phyloP scores from a whole-genome alignment of 2,888 invertebrate species.

The Pimpla rufipes region DNA sequence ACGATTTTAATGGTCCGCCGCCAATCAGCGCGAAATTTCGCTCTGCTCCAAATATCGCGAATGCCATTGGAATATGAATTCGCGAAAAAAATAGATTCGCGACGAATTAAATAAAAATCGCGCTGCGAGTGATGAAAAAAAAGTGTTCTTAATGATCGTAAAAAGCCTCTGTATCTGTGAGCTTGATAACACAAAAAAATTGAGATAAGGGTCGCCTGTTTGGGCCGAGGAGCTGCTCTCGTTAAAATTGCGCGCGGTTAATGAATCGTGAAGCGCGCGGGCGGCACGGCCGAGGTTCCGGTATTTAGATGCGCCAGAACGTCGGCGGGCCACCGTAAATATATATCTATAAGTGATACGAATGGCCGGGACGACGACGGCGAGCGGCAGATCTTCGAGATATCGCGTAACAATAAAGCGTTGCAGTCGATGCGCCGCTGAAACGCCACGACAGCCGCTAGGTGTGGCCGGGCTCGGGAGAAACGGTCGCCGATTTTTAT shows the following conservation, averaged over 20 bases:
- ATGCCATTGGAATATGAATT: neutral
- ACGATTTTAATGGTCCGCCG: neutral
- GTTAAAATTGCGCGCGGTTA: constrained; percentile 74
- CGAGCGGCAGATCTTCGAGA: constrained; percentile 56
- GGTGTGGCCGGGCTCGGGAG: constrained; percentile 52
- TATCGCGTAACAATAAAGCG: constrained; percentile 65
- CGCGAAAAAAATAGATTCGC: too few relatives aligned
- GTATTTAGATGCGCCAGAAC: constrained; percentile 82
- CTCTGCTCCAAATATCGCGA: neutral
- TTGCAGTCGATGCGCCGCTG: constrained; percentile 53
- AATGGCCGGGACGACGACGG: constrained; percentile 19
- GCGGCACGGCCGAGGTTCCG: constrained; percentile 76
- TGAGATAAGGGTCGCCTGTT: constrained; percentile 1
- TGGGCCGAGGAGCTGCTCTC: neutral
- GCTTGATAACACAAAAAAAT: neutral
- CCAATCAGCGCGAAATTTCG: neutral
- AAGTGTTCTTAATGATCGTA: too few relatives aligned
- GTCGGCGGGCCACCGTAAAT: constrained; percentile 43
- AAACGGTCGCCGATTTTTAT: constrained; percentile 47
- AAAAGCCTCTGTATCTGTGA: too few relatives aligned
- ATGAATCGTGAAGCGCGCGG: constrained; percentile 78
- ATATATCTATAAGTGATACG: constrained; percentile 52
- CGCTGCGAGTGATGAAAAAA: too few relatives aligned
- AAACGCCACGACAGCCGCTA: constrained; percentile 39
- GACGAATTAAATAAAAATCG: too few relatives aligned